Evolutionary conservation across 2,113 vertebrate species (phyloP), one percentile per base, ranked within the genome.

Genomic region (Jacana jacana): DNA sequence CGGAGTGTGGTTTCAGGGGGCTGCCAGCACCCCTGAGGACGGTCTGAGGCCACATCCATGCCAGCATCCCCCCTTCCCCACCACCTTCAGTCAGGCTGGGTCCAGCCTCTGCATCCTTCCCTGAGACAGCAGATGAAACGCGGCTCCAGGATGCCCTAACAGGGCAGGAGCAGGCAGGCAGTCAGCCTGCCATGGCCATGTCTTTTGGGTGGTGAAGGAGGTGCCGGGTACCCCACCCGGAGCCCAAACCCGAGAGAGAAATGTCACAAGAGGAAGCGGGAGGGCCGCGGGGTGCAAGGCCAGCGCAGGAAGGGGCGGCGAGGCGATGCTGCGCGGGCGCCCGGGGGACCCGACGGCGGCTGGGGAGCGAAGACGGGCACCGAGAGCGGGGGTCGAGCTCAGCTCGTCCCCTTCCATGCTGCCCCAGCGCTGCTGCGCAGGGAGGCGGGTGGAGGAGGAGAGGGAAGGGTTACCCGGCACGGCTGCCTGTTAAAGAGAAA

Each of bases 241-340:
- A 40, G 37, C 31, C 54, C 54, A 0, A 81, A 10, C 51, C 30
- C 84, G 10, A 15, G 72, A 24, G 88, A 87, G n/a, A 60, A 86
- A 94, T 97, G 93, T 80, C 95, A 91, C 96, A 93, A 98, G 98
- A 99, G 99, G 99, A 99, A 99, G 98, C 98, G 98, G 97, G 97
- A 93, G 93, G 86, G 64, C 95, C 91, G 97, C 95, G 92, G 89
- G 81, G 95, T 28, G 94, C 93, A 94, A 93, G 91, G 96, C 28
- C 91, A 93, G 96, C 84, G 97, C 98, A 98, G 98, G 98, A 98
- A 98, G 98, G 98, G 94, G 95, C 30, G 63, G 63, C 40, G 40
- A 89, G 97, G 95, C 17, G 95, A 95, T 97, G 92, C 92, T 75
- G 93, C 12, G 37, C 72, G 81, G 13, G 88, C 76, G 76, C 96